Evolutionary conservation across 1,140 invertebrate species (phyloP), one percentile per base, ranked within the genome.

Genomic region (Brachionus plicatilis): DNA sequence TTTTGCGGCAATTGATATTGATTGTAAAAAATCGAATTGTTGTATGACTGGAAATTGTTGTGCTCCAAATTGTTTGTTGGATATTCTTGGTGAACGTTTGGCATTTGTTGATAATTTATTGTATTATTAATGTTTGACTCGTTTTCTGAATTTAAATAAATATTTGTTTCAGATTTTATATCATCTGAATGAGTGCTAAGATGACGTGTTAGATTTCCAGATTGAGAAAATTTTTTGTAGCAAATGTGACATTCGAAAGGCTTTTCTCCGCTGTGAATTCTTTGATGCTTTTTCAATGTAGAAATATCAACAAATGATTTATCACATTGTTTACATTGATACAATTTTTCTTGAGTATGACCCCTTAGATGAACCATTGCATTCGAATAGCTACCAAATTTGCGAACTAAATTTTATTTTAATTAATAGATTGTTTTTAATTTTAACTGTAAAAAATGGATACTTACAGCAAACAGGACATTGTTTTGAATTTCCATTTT

Each of bases 221-320:
- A 92, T 87, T 93, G 89, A 7, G 91, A 91, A 86, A 93, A 93
- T 8, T 92, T 91, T 86, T 93, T 93, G 86, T 90, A 91, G 87
- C 93, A 93, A 29, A 91, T 91, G 78, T 87, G 86, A 88, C 90
- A 90, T 50, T 88, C 89, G 90, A 97, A 99, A 0, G 97, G 97
- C 87, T 96, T 93, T 89, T 99, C 96, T 0, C 96, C 96, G 0
- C 94, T 95, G 89, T 99, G 97, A 0, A 96, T 99, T 50, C 96
- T 91, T 84, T 98, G 92, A 89, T 99, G 97, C 0, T 96, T 99
- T 90, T 99, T 97, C 50, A 99, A 91, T 0, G 96, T 98, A n/a
- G 79, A 82, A 9, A 68, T 29, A 68, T 82, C 79, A 12, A 60
- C 53, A 68, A 82, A 82, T 11, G 79, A 82, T 43, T 82, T 82